Base-by-base conservation (phyloP, 2,113 vertebrate species). In the Tauraco erythrolophus region DNA sequence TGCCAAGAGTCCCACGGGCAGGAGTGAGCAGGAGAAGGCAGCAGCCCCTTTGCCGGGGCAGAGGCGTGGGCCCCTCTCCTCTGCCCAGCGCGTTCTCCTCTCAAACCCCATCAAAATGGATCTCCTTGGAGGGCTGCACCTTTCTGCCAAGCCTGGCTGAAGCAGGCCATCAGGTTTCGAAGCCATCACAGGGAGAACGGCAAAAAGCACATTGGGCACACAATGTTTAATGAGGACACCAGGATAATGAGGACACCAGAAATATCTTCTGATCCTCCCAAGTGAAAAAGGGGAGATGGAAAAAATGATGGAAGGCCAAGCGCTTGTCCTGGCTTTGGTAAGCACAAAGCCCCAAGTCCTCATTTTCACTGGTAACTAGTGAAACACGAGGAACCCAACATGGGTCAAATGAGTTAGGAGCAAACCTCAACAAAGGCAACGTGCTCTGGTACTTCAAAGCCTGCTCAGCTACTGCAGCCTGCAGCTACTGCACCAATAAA, bases 21-120 rank as follows among this genome's bases (percentile, higher is more conserved):
- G 43, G 11, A 64, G 18, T 41, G 41, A 12, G 41, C 41, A 41
- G 41, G 12, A 41, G n/a, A 1, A 0, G 3, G 14, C 48, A 78
- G 19, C 66, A 76, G 31, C 81, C 77, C 24, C 18, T 84, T n/a
- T 37, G 27, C 27, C 2, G 4, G 27, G 7, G 8, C 45, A 87
- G n/a, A 30, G 12, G 31, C 2, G 0, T 0, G 3, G 27, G 14
- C 33, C 14, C 48, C 19, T 50, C 39, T 45, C 23, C 19, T 33
- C 35, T 27, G 5, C 61, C 23, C 65, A 39, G 17, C 4, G 3
- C 28, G 19, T 8, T 7, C 11, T 66, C 4, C 8, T 57, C 31
- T 15, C 9, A 68, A 35, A 51, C 5, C 6, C 24, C 7, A 1
- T 0, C 12, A 18, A 78, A 95, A 60, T 3, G 0, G 46, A 61